Evolutionary conservation across 2,888 invertebrate genomes (phyloP), one percentile per base, ranked within the genome.

Genomic region (Noctuana brunneofusca): DNA sequence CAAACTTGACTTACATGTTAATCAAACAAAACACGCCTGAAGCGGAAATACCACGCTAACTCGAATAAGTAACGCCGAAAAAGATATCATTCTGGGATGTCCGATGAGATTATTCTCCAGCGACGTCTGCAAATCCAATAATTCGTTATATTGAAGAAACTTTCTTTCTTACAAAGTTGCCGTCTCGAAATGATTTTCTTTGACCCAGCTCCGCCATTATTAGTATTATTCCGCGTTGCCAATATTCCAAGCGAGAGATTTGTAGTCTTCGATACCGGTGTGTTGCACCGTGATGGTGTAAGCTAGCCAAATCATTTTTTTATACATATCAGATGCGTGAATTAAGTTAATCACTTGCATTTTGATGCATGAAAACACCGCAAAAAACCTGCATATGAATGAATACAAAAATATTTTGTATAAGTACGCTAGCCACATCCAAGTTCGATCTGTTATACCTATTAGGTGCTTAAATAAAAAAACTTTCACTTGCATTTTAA

Each of bases 131-230:
- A 81, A 80, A 84, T 86, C 86, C 84, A 88, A 88, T 88, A 87
- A 88, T 87, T 87, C 85, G 84, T 86, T 84, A 85, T 84, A 84
- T 85, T 84, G 83, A 85, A 86, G 81, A 86, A 87, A 87, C 74
- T 87, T 87, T 81, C 75, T 87, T 87, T 81, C 78, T 74, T 71
- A 71, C 79, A 71, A 81, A 87, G 79, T 83, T 84, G 72, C 74
- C 77, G 73, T 72, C 79, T 79, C 76, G 78, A 78, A 82, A 85
- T 86, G 77, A 87, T 84, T 84, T 81, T 81, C 83, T 85, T 85
- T 84, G 85, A 83, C 80, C 80, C 81, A 75, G 73, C 77, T 67
- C 68, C 64, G 71, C 69, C 75, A 75, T 84, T 86, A 87, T 87
- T 86, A 83, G 80, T 84, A 82, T 83, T 84, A 83, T 83, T 82